These are phyloP conservation scores for Phataginus tetradactyla DNA, from an alignment of 2,797 vertebrate genomes.

Conservation along the genomic window DNA sequence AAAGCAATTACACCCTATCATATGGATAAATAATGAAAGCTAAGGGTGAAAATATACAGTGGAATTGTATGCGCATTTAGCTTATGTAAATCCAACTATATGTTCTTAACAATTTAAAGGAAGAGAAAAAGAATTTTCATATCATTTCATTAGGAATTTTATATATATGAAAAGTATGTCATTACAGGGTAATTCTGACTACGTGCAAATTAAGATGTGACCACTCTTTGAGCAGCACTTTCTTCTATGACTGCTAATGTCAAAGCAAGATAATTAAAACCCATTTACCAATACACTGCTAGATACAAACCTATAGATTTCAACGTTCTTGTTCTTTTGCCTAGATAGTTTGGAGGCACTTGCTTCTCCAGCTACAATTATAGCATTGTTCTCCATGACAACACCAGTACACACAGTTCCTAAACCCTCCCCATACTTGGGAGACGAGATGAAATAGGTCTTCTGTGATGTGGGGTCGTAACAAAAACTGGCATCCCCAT, in stretches of 20 bases:
- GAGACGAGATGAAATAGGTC: conserved; percentile 95
- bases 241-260: background rate
- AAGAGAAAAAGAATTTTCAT: conserved; percentile 13
- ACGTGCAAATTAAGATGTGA: background rate
- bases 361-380: conserved; percentile 95
- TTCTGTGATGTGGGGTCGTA: conserved; percentile 91
- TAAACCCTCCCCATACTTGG: conserved; percentile 94
- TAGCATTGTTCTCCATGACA: conserved; percentile 93
- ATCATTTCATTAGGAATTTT: background rate
- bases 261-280: background rate
- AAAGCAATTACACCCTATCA: background rate
- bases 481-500: conserved; percentile 95
- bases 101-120: background rate
- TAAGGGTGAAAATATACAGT: background rate
- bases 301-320: conserved; percentile 94
- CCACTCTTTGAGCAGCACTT: background rate
- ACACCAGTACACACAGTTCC: conserved; percentile 93
- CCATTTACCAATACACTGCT: background rate
- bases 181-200: background rate
- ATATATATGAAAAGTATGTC: background rate
- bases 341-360: conserved; percentile 90
- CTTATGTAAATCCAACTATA: background rate
- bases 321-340: conserved; percentile 92
- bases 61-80: background rate
- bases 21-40: background rate